Evolutionary conservation across 2,797 vertebrate genomes (phyloP), one percentile per base, ranked within the genome.

Genomic region (Sebastes trivittatus): DNA sequence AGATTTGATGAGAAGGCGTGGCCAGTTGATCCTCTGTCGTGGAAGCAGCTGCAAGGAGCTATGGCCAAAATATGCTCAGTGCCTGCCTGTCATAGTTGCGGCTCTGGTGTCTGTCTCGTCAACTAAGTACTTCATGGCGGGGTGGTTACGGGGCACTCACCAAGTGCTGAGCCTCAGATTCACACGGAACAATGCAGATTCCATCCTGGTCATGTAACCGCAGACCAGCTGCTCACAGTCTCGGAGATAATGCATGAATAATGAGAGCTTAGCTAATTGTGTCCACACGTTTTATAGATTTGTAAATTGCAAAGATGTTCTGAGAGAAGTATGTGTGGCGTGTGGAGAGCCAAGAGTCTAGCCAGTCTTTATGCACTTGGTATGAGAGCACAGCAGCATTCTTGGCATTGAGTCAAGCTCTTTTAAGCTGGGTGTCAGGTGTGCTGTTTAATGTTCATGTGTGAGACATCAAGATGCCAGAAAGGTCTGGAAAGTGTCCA

Each of bases 41-140:
- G 55, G 78, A 82, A 86, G 85, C 90, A 91, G 83, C 87, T 91
- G 88, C 32, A 54, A 72, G 71, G 32, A 70, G 27, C 60, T 6
- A 18, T 14, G 58, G 72, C 79, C 85, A 83, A 84, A 86, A 82
- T 83, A 87, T 87, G 60, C 66, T 52, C 52, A 72, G 73, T 36
- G 72, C 16, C 65, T 73, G 62, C 14, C 62, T 72, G 65, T 75
- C 56, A 32, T 6, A 38, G 56, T 23, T 69, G 65, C 30, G 11
- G 32, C 52, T 72, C 56, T 27, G 14, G 55, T 75, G 54, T 67
- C 22, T n/a, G 25, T 70, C 22, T 22, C 20, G 49, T 86, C 65
- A 74, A 27, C 61, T 60, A 61, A 81, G 46, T 4, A 27, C 72
- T 76, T 77, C 52, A 32, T 9, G 6, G 72, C 62, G 30, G 9